phyloP scores from a whole-genome alignment of 2,888 invertebrate genomes.

The Habroteleia sp. region DNA sequence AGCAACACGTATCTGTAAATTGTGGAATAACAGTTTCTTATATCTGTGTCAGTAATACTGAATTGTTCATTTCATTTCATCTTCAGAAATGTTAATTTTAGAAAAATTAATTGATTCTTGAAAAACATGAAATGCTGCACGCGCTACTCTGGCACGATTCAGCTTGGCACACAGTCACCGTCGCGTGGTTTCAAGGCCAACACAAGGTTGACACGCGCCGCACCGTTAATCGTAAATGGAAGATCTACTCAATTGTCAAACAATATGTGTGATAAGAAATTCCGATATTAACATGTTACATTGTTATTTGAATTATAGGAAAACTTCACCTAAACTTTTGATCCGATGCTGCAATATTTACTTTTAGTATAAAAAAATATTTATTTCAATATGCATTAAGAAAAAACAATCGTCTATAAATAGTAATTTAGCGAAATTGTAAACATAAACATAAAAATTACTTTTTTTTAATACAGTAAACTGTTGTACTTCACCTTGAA shows the following conservation, averaged over 20 bases:
- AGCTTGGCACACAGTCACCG: constrained; percentile 74
- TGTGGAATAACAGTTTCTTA: too few species aligned
- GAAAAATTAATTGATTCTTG: constrained; percentile 43
- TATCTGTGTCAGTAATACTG: neutral
- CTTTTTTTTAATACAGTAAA: too few species aligned
- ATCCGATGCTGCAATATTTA: too few species aligned
- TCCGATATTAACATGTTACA: constrained; percentile 21
- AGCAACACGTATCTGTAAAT: too few species aligned
- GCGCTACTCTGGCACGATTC: constrained; percentile 65
- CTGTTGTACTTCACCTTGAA: too few species aligned
- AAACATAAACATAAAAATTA: too few species aligned
- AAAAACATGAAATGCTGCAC: constrained; percentile 52
- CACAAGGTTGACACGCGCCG: constrained; percentile 81
- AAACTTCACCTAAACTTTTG: too few species aligned
- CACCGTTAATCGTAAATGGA: constrained; percentile 65
- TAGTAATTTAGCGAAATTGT: too few species aligned
- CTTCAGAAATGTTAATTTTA: constrained; percentile 27
- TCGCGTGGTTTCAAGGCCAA: constrained; percentile 81
- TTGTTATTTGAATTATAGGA: too few species aligned
- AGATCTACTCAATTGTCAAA: constrained; percentile 56
- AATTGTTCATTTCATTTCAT: constrained; percentile 10
- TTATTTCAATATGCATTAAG: too few species aligned
- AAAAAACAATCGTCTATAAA: too few species aligned
- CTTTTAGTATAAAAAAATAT: too few species aligned
- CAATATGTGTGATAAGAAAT: constrained; percentile 30